phyloP scores from a whole-genome alignment of 2,113 vertebrate species.

The Hydropotes inermis region DNA sequence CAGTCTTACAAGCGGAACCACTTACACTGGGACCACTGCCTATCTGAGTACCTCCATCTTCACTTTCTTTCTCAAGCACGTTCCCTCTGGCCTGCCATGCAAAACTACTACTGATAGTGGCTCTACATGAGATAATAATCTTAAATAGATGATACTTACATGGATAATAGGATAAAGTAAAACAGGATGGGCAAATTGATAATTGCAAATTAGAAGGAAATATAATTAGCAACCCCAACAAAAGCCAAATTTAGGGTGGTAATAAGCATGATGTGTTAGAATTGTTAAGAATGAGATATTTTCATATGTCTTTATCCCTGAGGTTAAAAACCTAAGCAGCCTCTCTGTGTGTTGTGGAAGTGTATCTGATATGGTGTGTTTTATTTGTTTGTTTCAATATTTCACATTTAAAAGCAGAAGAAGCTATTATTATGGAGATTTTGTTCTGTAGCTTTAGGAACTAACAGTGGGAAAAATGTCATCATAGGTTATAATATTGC shows the following conservation, averaged over 20 bases:
- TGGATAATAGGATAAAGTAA: constrained; percentile 63
- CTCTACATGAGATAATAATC: constrained; percentile 43
- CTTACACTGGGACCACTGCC: not conserved
- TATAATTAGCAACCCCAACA: constrained; percentile 67
- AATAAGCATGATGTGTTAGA: constrained; percentile 47
- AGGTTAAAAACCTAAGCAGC: not conserved
- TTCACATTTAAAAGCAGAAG: constrained; percentile 26
- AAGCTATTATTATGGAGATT: not conserved
- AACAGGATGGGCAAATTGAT: constrained; percentile 64
- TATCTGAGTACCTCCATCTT: not conserved
- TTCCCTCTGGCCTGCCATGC: not conserved
- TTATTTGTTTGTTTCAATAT: constrained; percentile 18
- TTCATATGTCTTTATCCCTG: not conserved
- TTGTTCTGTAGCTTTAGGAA: not conserved
- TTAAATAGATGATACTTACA: constrained; percentile 57
- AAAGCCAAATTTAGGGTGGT: constrained; percentile 56
- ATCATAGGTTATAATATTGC: not conserved
- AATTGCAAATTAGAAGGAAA: constrained; percentile 59
- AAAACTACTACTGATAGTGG: constrained; percentile 10
- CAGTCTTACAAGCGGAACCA: not conserved
- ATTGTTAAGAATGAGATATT: not conserved
- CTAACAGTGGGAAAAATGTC: not conserved
- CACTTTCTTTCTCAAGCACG: not conserved
- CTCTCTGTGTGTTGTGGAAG: not conserved
- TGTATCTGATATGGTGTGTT: not conserved